These are phyloP conservation scores for Drosophila quinaria DNA, from an alignment of 2,888 invertebrate genomes.

Conservation along the genomic window DNA sequence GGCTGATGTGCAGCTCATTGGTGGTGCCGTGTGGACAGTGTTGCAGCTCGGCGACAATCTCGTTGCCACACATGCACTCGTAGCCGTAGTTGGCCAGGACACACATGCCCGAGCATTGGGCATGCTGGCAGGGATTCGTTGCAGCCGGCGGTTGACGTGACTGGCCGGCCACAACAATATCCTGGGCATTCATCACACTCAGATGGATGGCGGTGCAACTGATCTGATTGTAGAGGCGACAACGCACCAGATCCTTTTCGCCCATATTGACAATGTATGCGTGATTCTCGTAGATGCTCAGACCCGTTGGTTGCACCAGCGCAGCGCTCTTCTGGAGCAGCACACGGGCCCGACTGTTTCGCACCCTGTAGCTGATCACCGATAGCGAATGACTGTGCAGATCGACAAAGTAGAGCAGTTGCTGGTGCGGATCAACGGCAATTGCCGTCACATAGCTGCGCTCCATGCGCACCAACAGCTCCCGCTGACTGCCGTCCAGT, in stretches of 20 bases:
- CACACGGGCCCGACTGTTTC: slow-evolving; percentile 79
- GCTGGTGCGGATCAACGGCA: slow-evolving; percentile 87
- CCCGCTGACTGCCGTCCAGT: slow-evolving; percentile 87
- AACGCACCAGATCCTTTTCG: slow-evolving; percentile 87
- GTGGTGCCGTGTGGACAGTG: slow-evolving; percentile 76
- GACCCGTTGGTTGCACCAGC: slow-evolving; percentile 88
- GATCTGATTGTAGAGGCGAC: slow-evolving; percentile 87
- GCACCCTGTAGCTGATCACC: slow-evolving; percentile 84
- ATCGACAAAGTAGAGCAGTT: slow-evolving; percentile 92
- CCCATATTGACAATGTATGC: slow-evolving; percentile 90
- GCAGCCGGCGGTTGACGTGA: slow-evolving; percentile 87
- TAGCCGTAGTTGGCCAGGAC: slow-evolving; percentile 86
- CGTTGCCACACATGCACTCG: slow-evolving; percentile 87
- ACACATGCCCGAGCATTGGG: slow-evolving; percentile 88
- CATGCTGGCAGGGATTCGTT: slow-evolving; percentile 86
- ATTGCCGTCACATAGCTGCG: slow-evolving; percentile 85
- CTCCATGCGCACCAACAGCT: slow-evolving; percentile 84
- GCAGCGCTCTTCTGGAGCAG: slow-evolving; percentile 86
- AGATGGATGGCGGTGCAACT: slow-evolving; percentile 86
- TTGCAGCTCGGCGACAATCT: slow-evolving; percentile 81
- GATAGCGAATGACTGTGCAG: slow-evolving; percentile 87
- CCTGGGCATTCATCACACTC: slow-evolving; percentile 86
- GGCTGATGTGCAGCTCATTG: slow-evolving; percentile 58
- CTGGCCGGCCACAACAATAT: slow-evolving; percentile 87
- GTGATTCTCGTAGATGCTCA: slow-evolving; percentile 91